These are phyloP conservation scores for Osmerus eperlanus DNA, from an alignment of 2,113 vertebrate genomes.

Conservation along the genomic window DNA sequence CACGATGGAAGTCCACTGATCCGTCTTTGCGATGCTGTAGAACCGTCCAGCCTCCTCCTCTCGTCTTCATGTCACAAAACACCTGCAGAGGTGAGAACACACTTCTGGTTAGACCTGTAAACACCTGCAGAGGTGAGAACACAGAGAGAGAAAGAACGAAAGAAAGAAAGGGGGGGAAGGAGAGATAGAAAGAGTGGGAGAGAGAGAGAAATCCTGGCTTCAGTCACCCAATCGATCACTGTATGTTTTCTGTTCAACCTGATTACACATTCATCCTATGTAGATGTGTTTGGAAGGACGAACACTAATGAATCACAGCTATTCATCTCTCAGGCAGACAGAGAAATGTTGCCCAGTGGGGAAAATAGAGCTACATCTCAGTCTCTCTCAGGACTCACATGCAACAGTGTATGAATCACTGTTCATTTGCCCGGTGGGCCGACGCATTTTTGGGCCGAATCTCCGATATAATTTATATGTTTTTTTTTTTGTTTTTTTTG, in stretches of 20 bases:
- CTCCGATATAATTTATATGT: too few species aligned
- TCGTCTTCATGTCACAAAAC: constrained; percentile 80
- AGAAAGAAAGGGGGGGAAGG: neutral
- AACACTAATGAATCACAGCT: constrained; percentile 10
- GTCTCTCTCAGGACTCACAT: constrained; percentile 7
- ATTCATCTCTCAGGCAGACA: constrained; percentile 21
- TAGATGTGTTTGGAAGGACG: constrained; percentile 31
- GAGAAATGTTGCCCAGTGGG: constrained; percentile 28
- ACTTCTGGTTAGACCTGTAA: too few species aligned
- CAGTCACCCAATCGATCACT: constrained; percentile 8
- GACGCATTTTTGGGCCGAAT: too few species aligned
- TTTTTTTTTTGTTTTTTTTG: too few species aligned
- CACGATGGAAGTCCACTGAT: constrained; percentile 73
- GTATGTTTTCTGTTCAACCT: constrained; percentile 42
- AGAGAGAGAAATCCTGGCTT: neutral
- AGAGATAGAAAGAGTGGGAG: neutral
- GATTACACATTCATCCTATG: constrained; percentile 22
- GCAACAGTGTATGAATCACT: constrained; percentile 2
- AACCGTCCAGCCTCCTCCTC: constrained; percentile 79
- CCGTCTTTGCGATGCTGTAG: constrained; percentile 76
- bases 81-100: constrained; percentile 56
- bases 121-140: too few species aligned
- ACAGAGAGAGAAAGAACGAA: too few species aligned
- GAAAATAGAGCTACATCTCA: constrained; percentile 19
- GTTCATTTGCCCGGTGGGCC: too few species aligned